phyloP scores from a whole-genome alignment of 2,888 invertebrate species.

The Rugalucina vietnamica region DNA sequence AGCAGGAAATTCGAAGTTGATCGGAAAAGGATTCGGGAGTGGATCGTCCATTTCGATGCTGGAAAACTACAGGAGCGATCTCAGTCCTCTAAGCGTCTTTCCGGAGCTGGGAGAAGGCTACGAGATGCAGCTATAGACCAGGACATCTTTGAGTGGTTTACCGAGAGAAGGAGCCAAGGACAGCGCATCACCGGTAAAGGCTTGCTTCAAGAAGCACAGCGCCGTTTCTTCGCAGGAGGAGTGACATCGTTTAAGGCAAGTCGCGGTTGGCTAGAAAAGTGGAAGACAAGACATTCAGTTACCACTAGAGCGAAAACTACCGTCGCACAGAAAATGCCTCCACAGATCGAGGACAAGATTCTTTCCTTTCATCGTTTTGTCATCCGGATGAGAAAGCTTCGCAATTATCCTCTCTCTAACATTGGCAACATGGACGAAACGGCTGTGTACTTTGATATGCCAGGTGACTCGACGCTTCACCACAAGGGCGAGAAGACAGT shows the following conservation, averaged over 20 bases:
- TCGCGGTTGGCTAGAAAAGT: slow-evolving; percentile 27
- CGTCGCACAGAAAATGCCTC: slow-evolving; percentile 34
- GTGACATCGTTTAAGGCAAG: slow-evolving; percentile 23
- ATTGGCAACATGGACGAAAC: slow-evolving; percentile 41
- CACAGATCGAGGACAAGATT: slow-evolving; percentile 26
- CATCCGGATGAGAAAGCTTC: slow-evolving; percentile 29
- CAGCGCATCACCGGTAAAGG: slow-evolving; percentile 22
- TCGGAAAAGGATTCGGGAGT: slow-evolving; percentile 18
- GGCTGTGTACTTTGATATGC: slow-evolving; percentile 42
- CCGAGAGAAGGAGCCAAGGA: slow-evolving; percentile 12
- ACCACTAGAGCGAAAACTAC: slow-evolving; percentile 19
- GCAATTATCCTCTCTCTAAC: neutral
- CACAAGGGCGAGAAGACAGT: slow-evolving; percentile 32
- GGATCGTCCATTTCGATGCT: neutral
- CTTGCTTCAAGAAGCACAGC: slow-evolving; percentile 25
- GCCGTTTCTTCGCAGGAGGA: slow-evolving; percentile 6
- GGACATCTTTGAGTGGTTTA: slow-evolving; percentile 35
- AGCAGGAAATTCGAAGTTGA: slow-evolving; percentile 22
- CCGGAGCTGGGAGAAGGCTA: slow-evolving; percentile 15
- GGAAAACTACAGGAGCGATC: neutral
- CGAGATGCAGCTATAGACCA: neutral
- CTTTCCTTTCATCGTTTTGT: slow-evolving; percentile 27
- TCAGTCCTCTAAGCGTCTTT: slow-evolving; percentile 9
- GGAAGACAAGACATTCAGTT: slow-evolving; percentile 24
- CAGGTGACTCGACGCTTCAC: slow-evolving; percentile 29